These are phyloP conservation scores for Cichladusa arquata DNA, from an alignment of 2,113 vertebrate genomes.

Conservation along the genomic window DNA sequence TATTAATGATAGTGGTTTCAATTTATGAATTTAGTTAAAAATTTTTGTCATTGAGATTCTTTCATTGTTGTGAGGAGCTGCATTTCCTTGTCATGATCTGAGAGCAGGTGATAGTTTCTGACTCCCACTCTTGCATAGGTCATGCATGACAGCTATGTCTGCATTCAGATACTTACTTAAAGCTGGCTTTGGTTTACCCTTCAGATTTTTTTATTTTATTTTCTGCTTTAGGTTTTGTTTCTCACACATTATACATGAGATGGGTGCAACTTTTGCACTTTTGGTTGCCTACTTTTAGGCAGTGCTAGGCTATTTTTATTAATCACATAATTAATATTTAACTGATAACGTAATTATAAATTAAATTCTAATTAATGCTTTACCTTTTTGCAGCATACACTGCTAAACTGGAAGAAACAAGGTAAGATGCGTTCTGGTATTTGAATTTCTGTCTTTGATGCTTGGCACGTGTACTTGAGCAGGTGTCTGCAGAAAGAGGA, in stretches of 20 bases:
- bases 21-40: neutral
- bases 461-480: neutral
- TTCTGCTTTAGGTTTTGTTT: neutral
- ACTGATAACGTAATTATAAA: neutral
- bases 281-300: neutral
- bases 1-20: neutral
- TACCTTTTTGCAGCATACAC: conserved; percentile 44
- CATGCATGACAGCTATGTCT: neutral
- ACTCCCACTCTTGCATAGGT: neutral
- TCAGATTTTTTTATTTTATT: neutral
- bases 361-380: neutral
- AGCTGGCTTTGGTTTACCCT: neutral
- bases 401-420: conserved; percentile 71
- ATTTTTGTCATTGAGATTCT: neutral
- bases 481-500: neutral
- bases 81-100: neutral
- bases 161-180: neutral
- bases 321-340: neutral
- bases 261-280: neutral
- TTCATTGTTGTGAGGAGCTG: neutral
- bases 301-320: neutral
- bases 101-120: neutral
- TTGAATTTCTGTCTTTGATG: neutral
- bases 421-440: conserved; percentile 51
- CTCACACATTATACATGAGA: neutral